Evolutionary conservation across 2,888 invertebrate species (phyloP).

Genomic region (Aricia artaxerxes): DNA sequence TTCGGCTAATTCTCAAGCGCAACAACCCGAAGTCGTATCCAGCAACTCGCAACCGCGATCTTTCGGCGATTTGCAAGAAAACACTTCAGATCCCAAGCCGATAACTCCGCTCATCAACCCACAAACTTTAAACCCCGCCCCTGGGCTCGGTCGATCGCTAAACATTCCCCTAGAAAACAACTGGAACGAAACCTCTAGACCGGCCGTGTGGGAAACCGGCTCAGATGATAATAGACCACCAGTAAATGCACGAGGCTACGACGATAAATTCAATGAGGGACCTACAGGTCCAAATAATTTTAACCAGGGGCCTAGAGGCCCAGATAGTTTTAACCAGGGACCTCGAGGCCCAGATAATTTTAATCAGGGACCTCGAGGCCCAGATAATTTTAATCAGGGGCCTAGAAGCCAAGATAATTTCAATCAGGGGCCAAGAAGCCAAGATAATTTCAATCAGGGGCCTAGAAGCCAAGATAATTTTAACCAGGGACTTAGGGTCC

Average conservation of each 20-base stretch:
- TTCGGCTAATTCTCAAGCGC: conserved; percentile 39
- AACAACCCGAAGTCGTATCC: conserved; percentile 51
- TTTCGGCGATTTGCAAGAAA: conserved; percentile 61
- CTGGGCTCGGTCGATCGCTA: conserved; percentile 8
- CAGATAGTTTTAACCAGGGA: conserved; percentile 35
- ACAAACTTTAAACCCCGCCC: conserved; percentile 24
- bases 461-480: conserved; percentile 33
- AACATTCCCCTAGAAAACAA: conserved; percentile 32
- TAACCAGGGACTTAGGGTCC: conserved; percentile 33
- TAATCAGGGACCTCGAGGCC: conserved; percentile 21
- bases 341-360: conserved; percentile 32
- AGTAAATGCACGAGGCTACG: conserved; percentile 25
- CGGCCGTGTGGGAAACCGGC: conserved; percentile 36
- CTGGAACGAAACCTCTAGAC: conserved; percentile 26
- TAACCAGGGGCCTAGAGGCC: conserved; percentile 35
- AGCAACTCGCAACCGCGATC: conserved; percentile 61
- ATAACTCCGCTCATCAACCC: conserved; percentile 28
- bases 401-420: conserved; percentile 31
- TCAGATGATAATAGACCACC: conserved; percentile 31
- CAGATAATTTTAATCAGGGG: conserved; percentile 28
- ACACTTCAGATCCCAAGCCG: conserved; percentile 33
- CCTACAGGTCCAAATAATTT: conserved; percentile 33
- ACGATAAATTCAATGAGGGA: conserved; percentile 26
- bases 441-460: conserved; percentile 33
- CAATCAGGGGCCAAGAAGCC: conserved; percentile 34